Percentiles rank a stretch among this genome's conserved stretches.
Conservation (phyloP, 2,113 vertebrate genomes). For the Sturnus vulgaris region DNA sequence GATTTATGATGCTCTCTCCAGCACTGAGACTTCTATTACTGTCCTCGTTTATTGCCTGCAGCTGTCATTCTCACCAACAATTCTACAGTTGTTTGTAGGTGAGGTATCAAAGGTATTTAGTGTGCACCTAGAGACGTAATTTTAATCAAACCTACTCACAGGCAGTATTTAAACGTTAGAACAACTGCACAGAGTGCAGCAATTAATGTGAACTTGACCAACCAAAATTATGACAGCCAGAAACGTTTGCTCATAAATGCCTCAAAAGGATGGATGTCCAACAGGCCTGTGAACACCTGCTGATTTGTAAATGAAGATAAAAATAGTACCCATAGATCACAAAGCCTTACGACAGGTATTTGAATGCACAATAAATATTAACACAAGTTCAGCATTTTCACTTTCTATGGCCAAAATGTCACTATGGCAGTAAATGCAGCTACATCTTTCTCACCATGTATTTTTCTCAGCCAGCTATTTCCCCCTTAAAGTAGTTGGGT, state of each 20-base stretch:
- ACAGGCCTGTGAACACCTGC: constrained; percentile 4
- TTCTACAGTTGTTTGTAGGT: constrained; percentile 70
- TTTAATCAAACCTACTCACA: constrained; percentile 51
- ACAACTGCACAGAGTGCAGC: background rate
- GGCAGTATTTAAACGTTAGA: constrained; percentile 22
- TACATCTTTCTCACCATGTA: fast-evolving
- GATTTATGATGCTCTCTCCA: constrained; percentile 67
- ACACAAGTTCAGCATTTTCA: background rate
- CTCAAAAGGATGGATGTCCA: constrained; percentile 18
- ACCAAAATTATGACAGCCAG: background rate
- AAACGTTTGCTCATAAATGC: background rate
- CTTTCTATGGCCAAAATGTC: background rate
- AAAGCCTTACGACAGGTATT: background rate
- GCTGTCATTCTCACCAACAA: constrained; percentile 73
- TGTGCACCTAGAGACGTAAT: constrained; percentile 37
- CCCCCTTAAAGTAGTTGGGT: background rate
- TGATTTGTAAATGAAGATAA: constrained; percentile 4
- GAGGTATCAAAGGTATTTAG: constrained; percentile 69
- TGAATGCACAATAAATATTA: background rate
- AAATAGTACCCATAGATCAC: constrained; percentile 7
- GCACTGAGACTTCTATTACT: constrained; percentile 67
- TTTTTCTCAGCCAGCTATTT: background rate
- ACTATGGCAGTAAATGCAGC: background rate
- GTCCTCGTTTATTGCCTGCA: constrained; percentile 75
- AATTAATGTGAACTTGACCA: constrained; percentile 22